Evolutionary conservation across 2,888 invertebrate genomes (phyloP).

Genomic region (Priocnemis perturbator): DNA sequence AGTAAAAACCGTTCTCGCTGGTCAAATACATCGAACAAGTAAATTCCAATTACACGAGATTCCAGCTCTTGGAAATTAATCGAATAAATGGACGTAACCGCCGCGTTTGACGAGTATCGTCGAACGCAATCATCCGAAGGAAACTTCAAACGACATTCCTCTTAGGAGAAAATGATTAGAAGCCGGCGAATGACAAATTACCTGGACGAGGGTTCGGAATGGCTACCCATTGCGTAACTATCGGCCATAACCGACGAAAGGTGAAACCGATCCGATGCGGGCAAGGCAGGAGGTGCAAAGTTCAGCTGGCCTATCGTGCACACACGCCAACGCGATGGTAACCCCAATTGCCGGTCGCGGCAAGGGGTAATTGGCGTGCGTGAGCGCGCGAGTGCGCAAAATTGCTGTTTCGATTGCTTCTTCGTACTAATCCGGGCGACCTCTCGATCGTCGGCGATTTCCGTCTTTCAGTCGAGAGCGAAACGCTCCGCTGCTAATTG

Average conservation of each 20-base stretch:
- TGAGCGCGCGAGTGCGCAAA: background rate
- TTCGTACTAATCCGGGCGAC: background rate
- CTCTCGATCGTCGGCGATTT: background rate
- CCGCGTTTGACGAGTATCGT: constrained; percentile 41
- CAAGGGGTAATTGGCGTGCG: background rate
- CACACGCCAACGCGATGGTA: background rate
- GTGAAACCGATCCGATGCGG: constrained; percentile 1
- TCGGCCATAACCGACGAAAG: background rate
- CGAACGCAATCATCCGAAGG: constrained; percentile 46
- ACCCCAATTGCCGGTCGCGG: constrained; percentile 1
- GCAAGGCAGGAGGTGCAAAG: constrained; percentile 4
- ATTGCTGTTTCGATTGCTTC: constrained; percentile 3
- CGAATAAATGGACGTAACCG: constrained; percentile 49
- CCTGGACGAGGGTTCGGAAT: background rate
- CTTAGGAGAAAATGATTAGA: no score
- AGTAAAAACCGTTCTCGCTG: no score
- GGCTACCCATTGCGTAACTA: constrained; percentile 2
- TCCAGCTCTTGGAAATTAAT: constrained; percentile 49
- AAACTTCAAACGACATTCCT: constrained; percentile 36
- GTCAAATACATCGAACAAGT: no score
- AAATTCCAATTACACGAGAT: no score
- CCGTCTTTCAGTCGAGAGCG: no score
- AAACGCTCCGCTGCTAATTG: no score
- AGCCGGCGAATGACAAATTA: no score
- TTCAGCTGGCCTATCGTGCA: constrained; percentile 7